phyloP scores from a whole-genome alignment of 2,888 invertebrate species.

The Cataglyphis rosenhaueri region DNA sequence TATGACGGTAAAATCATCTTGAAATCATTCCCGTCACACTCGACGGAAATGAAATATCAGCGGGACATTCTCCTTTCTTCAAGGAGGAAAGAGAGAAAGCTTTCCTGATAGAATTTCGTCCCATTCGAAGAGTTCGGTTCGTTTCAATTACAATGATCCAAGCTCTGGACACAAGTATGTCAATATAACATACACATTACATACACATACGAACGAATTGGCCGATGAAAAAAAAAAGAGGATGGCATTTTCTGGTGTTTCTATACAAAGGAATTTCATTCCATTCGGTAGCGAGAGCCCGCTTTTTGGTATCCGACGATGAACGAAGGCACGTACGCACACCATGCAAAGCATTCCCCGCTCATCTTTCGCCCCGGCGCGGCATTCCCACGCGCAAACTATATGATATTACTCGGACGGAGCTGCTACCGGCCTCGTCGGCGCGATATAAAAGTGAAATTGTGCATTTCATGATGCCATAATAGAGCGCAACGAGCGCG shows the following conservation, averaged over 20 bases:
- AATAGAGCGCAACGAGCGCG: constrained; percentile 1
- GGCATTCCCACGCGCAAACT: constrained; percentile 39
- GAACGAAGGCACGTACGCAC: constrained; percentile 50
- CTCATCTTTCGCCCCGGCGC: not conserved
- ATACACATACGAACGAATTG: not conserved
- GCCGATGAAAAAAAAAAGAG: not conserved
- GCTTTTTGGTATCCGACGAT: constrained; percentile 60
- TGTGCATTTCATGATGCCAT: constrained; percentile 28
- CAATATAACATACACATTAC: not conserved
- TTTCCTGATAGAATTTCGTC: constrained; percentile 58
- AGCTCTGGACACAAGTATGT: constrained; percentile 68
- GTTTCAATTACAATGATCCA: constrained; percentile 71
- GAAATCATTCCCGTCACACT: constrained; percentile 38
- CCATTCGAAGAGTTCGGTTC: constrained; percentile 57
- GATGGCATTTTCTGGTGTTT: constrained; percentile 60
- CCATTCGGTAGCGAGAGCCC: constrained; percentile 59
- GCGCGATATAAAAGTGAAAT: constrained; percentile 43
- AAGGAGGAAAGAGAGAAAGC: constrained; percentile 28
- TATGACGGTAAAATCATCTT: constrained; percentile 37
- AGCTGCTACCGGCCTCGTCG: not conserved
- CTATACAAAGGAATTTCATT: constrained; percentile 72
- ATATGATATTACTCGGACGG: constrained; percentile 36
- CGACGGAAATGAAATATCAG: constrained; percentile 65
- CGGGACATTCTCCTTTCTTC: not conserved
- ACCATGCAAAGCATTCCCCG: constrained; percentile 54